Evolutionary conservation across 2,888 invertebrate genomes (phyloP).

Genomic region (Serripes groenlandicus): DNA sequence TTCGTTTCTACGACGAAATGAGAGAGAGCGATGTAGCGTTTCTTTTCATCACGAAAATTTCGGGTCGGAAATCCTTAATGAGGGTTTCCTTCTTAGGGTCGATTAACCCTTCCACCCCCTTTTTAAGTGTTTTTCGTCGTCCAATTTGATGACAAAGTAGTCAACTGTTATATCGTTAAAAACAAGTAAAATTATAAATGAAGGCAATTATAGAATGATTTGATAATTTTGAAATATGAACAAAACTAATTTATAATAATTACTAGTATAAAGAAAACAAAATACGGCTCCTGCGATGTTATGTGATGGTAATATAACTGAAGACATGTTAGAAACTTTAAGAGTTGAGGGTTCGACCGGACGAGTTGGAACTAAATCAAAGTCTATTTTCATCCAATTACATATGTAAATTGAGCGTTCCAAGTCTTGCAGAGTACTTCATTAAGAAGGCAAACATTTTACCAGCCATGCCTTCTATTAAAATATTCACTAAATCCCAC

Average conservation of each 20-base stretch:
- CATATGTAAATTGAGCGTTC: constrained; percentile 72
- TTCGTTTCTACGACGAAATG: neutral
- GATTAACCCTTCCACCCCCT: constrained; percentile 11
- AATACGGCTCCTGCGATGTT: too few species aligned
- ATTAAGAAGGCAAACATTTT: constrained; percentile 52
- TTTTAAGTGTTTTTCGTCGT: too few species aligned
- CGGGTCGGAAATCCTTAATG: constrained; percentile 13
- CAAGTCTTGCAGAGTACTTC: constrained; percentile 60
- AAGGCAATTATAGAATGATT: too few species aligned
- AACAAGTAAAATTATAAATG: too few species aligned
- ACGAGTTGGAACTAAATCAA: constrained; percentile 62
- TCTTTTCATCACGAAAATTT: neutral
- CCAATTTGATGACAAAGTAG: too few species aligned
- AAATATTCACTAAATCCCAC: constrained; percentile 5
- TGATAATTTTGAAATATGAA: too few species aligned
- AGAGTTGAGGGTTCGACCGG: neutral
- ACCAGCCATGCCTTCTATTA: constrained; percentile 12
- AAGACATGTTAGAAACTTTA: neutral
- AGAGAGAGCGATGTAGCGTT: neutral
- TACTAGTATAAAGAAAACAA: too few species aligned
- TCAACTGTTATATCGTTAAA: too few species aligned
- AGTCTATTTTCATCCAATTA: constrained; percentile 75
- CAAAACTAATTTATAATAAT: too few species aligned
- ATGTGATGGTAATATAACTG: too few species aligned
- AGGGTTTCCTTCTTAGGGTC: constrained; percentile 11